Evolutionary conservation across 2,113 vertebrate species (phyloP), one percentile per base, ranked within the genome.

Genomic region (Centropus unirufus): DNA sequence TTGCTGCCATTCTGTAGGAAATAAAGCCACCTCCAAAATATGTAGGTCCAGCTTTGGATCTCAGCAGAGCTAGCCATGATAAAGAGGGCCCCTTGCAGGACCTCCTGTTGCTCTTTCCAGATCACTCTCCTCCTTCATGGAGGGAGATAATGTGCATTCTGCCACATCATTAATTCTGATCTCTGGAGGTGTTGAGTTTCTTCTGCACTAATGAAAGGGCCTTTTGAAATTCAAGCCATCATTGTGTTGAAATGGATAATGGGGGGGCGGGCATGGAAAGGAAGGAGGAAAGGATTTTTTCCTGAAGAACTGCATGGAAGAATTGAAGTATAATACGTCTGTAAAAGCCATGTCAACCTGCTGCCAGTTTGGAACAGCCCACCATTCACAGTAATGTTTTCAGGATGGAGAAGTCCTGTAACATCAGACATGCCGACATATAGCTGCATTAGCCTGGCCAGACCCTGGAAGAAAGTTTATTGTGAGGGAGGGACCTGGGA

Each of bases 221-320:
- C 66, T 94, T 92, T 82, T 67, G 89, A 93, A 95, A 95, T 70
- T 90, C 58, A 95, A 64, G 40, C 82, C 47, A 68, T 89, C 66
- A 4, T 51, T 92, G 73, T 83, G 66, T 81, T 83, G 72, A 93
- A 94, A 63, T 55, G 55, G 46, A 74, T 49, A 76, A 78, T 1
- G 5, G 16, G 40, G 30, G n/a, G n/a, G n/a, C n/a, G n/a, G 44
- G 18, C 62, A 52, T 80, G 47, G 87, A 81, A 94, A 74, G 70
- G 67, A 89, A 89, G 49, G 61, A 52, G 69, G 46, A 73, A 93
- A 68, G 27, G 32, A 70, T 46, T 80, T 67, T 78, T 91, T 69
- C 55, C 11, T 30, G 55, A 86, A 83, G 82, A 88, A 52, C 23
- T 67, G 20, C 23, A 6, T 14, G 29, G 59, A 92, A 42, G 34